Evolutionary conservation across 2,113 vertebrate genomes (phyloP).

Genomic region (Ailuropoda melanoleuca): DNA sequence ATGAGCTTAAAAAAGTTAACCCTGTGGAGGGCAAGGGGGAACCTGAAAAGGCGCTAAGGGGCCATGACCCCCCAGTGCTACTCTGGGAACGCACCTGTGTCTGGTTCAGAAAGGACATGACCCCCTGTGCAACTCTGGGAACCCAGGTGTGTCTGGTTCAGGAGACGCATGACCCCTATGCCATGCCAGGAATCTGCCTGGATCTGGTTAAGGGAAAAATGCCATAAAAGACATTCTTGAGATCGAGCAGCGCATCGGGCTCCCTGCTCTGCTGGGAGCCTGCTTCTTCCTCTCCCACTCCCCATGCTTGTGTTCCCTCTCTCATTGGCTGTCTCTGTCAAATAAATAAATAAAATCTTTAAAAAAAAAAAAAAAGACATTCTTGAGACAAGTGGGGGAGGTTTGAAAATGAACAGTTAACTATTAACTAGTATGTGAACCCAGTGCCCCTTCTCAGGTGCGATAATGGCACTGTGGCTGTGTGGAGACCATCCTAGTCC

Average conservation of each 20-base stretch:
- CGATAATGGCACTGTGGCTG: accelerated
- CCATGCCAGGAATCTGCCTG: neutral
- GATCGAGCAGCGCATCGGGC: neutral
- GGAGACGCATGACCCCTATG: neutral
- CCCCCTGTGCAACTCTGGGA: neutral
- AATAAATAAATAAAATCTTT: too few species aligned
- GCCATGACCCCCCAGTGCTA: neutral
- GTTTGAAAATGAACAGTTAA: accelerated
- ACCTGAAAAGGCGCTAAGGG: neutral
- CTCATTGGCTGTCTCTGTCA: too few species aligned
- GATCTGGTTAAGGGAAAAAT: neutral
- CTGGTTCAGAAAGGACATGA: neutral
- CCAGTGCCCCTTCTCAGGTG: accelerated
- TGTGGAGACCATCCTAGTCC: accelerated
- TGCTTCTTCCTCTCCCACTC: too few species aligned
- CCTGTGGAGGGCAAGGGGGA: neutral
- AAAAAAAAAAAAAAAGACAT: neutral
- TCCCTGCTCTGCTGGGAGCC: too few species aligned
- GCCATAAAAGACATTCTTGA: neutral
- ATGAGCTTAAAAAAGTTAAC: accelerated
- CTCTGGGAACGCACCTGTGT: neutral
- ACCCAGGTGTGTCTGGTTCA: neutral
- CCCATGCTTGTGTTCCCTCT: too few species aligned
- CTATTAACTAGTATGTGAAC: accelerated
- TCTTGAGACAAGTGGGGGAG: neutral